Evolutionary conservation across 1,140 invertebrate genomes (phyloP).

Genomic region (Melipona quadrifasciata): DNA sequence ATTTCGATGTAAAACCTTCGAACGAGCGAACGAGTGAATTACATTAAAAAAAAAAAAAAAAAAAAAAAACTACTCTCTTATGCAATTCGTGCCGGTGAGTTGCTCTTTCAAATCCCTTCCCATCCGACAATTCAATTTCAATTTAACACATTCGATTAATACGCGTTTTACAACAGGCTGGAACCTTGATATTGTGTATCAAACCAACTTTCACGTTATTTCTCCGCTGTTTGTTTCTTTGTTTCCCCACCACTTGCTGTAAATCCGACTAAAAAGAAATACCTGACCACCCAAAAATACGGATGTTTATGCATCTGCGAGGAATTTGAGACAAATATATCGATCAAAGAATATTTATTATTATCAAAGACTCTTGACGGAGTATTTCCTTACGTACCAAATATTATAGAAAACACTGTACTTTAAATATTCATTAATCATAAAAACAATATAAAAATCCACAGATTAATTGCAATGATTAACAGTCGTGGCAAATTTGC

Average conservation of each 20-base stretch:
- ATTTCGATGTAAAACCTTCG: constrained; percentile 19
- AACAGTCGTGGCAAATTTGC: no score
- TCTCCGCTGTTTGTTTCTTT: not conserved
- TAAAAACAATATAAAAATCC: no score
- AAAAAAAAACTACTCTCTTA: not conserved
- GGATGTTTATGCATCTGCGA: no score
- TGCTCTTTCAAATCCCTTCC: not conserved
- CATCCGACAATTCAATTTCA: not conserved
- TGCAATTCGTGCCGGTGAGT: not conserved
- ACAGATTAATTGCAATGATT: no score
- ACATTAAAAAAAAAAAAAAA: constrained; percentile 7
- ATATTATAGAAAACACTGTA: no score
- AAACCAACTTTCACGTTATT: not conserved
- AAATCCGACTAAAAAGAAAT: not conserved
- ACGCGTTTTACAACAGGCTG: not conserved
- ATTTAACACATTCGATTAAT: constrained; percentile 13
- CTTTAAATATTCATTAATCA: no score
- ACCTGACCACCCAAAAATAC: not conserved
- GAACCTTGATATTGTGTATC: not conserved
- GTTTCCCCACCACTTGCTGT: not conserved
- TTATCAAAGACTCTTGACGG: no score
- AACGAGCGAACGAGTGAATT: not conserved
- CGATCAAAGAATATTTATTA: no score
- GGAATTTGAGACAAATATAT: no score
- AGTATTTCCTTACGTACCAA: no score